Percentiles rank a stretch among this genome's conserved stretches.
Evolutionary conservation across 2,797 vertebrate species (phyloP).

Genomic region (Phataginus tetradactyla): DNA sequence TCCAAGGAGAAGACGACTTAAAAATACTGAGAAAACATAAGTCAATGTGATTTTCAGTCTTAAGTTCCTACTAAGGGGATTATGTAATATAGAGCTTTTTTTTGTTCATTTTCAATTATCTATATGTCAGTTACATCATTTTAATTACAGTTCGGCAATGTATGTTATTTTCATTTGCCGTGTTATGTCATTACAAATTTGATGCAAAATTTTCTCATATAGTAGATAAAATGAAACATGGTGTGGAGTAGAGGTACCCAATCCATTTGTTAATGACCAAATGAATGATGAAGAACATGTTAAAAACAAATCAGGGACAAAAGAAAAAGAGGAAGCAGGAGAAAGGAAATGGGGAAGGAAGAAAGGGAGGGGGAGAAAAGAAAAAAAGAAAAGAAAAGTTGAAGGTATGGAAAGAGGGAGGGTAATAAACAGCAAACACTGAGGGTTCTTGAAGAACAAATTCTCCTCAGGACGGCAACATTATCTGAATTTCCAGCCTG

Average conservation of each 20-base stretch:
- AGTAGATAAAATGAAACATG: not conserved
- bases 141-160: not conserved
- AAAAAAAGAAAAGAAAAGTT: not conserved
- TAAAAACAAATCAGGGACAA: not conserved
- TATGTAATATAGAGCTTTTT: not conserved
- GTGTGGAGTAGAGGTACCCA: not conserved
- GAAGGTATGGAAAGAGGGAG: too few species aligned
- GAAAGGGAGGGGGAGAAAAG: too few species aligned
- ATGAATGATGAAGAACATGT: not conserved
- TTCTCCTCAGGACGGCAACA: too few species aligned
- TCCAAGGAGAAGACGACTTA: not conserved
- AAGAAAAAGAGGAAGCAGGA: not conserved
- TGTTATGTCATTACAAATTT: not conserved
- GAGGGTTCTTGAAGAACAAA: not conserved
- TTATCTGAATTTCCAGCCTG: not conserved
- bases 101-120: not conserved
- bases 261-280: not conserved
- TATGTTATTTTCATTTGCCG: not conserved
- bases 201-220: not conserved
- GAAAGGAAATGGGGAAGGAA: too few species aligned
- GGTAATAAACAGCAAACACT: not conserved
- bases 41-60: not conserved
- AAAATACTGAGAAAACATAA: not conserved
- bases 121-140: not conserved
- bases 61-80: not conserved